Evolutionary conservation across 2,113 vertebrate genomes (phyloP).

Genomic region (Hyla sarda): DNA sequence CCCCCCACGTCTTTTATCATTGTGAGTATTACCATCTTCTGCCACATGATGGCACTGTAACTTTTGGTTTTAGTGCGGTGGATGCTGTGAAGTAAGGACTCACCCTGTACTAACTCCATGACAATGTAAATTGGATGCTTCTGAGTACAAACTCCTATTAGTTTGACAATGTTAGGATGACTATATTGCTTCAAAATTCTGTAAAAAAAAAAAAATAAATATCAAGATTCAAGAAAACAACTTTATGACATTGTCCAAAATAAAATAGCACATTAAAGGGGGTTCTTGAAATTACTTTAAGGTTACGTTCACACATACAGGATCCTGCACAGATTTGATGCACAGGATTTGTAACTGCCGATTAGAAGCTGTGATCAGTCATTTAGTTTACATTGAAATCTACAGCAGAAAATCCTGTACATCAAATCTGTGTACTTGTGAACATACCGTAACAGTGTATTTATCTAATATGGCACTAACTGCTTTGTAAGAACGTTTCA

Average conservation of each 20-base stretch:
- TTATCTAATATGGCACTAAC: too few relatives aligned
- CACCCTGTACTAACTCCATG: slow-evolving; percentile 95
- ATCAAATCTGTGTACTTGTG: too few relatives aligned
- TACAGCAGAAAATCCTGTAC: too few relatives aligned
- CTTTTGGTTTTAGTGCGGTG: not conserved
- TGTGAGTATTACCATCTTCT: not conserved
- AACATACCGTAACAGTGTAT: too few relatives aligned
- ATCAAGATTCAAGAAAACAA: not conserved
- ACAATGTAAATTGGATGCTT: slow-evolving; percentile 96
- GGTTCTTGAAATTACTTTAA: not conserved
- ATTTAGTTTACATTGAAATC: too few relatives aligned
- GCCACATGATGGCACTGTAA: slow-evolving; percentile 3
- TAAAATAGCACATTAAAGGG: not conserved
- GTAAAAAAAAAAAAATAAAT: not conserved
- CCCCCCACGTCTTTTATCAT: not conserved
- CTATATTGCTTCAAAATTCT: slow-evolving; percentile 97
- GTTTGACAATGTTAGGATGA: slow-evolving; percentile 93
- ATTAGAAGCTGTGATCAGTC: too few relatives aligned
- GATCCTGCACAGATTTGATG: too few relatives aligned
- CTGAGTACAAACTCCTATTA: slow-evolving; percentile 96
- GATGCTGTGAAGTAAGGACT: slow-evolving; percentile 37
- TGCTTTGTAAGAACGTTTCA: too few relatives aligned
- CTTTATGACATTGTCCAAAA: not conserved
- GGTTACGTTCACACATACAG: too few relatives aligned
- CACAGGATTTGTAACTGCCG: too few relatives aligned